phyloP scores from a whole-genome alignment of 1,140 invertebrate genomes.

The Drosophila lacertosa region DNA sequence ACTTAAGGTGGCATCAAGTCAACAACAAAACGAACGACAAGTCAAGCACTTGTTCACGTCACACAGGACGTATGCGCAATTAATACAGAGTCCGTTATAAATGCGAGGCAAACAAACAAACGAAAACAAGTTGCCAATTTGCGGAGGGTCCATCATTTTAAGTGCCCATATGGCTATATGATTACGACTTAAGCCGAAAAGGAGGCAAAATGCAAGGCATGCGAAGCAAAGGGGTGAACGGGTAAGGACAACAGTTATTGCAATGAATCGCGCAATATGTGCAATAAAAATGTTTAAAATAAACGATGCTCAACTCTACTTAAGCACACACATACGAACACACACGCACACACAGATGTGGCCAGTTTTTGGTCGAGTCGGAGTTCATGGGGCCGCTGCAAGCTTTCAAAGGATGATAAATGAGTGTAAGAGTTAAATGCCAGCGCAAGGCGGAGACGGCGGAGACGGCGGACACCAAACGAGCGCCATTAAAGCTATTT shows the following conservation, averaged over 20 bases:
- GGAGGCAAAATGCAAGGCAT: not conserved
- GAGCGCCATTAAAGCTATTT: conserved; percentile 74
- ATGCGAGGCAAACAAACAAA: conserved; percentile 46
- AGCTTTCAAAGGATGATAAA: conserved; percentile 77
- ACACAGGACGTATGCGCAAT: conserved; percentile 71
- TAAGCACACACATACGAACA: conserved; percentile 26
- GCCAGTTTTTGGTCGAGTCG: not conserved
- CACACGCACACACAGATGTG: conserved; percentile 11
- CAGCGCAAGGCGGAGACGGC: conserved; percentile 50
- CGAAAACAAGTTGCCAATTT: conserved; percentile 37
- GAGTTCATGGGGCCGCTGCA: conserved; percentile 60
- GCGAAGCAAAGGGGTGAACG: not conserved
- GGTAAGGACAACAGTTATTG: conserved; percentile 51
- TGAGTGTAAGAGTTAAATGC: conserved; percentile 76
- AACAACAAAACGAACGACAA: not conserved
- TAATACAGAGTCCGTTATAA: conserved; percentile 64
- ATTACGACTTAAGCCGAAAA: conserved; percentile 66
- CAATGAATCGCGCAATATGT: conserved; percentile 73
- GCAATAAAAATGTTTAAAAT: conserved; percentile 75
- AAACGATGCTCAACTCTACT: conserved; percentile 62
- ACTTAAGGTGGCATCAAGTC: conserved; percentile 22
- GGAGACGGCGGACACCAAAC: conserved; percentile 53
- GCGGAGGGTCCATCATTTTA: conserved; percentile 60
- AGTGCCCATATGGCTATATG: conserved; percentile 64
- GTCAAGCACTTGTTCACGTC: conserved; percentile 24